These are phyloP conservation scores for Brotula barbata DNA, from an alignment of 2,797 vertebrate genomes.

Conservation along the genomic window DNA sequence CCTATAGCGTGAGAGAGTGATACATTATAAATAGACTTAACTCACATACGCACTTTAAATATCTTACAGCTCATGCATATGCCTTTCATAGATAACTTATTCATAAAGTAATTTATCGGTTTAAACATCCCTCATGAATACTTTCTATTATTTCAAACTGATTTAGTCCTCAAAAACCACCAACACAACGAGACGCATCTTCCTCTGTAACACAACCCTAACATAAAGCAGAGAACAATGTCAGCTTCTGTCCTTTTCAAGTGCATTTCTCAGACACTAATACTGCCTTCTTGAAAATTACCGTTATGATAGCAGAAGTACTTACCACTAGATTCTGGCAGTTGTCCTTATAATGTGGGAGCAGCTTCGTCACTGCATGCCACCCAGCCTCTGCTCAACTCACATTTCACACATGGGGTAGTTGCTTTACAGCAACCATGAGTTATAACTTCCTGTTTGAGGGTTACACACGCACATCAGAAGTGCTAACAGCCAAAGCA, in stretches of 20 bases:
- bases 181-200: background rate
- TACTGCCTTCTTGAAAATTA: background rate
- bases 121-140: too few relatives aligned
- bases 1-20: slow-evolving; percentile 45
- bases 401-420: slow-evolving; percentile 31
- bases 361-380: slow-evolving; percentile 32
- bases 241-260: background rate
- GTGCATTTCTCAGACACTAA: background rate
- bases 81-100: too few relatives aligned
- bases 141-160: background rate
- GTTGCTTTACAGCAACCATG: slow-evolving; percentile 40
- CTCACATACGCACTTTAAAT: too few relatives aligned
- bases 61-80: too few relatives aligned
- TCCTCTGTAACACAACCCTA: too few relatives aligned
- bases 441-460: slow-evolving; percentile 67
- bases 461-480: background rate
- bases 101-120: too few relatives aligned
- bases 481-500: background rate
- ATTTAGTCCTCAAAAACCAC: background rate
- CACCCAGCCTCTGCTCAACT: slow-evolving; percentile 6
- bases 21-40: background rate
- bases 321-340: slow-evolving; percentile 50
- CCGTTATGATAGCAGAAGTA: background rate
- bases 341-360: slow-evolving; percentile 26
- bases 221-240: too few relatives aligned